Evolutionary conservation across 2,113 vertebrate genomes (phyloP).

Genomic region (Gambusia holbrooki): DNA sequence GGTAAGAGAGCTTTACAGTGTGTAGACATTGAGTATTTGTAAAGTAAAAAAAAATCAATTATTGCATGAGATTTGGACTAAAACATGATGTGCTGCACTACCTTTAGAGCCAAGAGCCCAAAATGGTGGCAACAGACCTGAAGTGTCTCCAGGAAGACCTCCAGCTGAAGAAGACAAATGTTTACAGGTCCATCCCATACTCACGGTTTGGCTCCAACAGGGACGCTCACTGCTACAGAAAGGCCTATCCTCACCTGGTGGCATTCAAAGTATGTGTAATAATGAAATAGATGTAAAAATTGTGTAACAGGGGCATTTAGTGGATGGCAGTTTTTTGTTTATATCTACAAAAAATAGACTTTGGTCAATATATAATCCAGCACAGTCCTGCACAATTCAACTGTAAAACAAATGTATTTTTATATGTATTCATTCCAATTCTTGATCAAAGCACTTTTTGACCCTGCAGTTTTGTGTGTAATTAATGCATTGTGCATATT

Average conservation of each 20-base stretch:
- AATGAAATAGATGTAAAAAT: too few relatives aligned
- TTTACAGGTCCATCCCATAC: constrained; percentile 80
- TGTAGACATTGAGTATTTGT: neutral
- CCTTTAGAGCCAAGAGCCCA: constrained; percentile 59
- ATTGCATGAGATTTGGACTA: neutral
- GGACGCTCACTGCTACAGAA: constrained; percentile 80
- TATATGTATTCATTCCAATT: too few relatives aligned
- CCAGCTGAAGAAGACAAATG: constrained; percentile 75
- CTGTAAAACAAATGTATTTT: too few relatives aligned
- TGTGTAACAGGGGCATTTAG: constrained; percentile 11
- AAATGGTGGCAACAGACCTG: constrained; percentile 54
- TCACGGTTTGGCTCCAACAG: constrained; percentile 79
- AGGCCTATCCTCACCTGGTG: constrained; percentile 77
- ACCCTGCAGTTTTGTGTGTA: too few relatives aligned
- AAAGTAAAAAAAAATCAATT: neutral
- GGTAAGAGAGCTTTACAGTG: constrained; percentile 47
- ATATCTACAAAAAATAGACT: too few relatives aligned
- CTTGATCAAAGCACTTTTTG: too few relatives aligned
- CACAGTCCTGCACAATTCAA: too few relatives aligned
- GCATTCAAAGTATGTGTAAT: constrained; percentile 73
- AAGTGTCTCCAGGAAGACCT: constrained; percentile 77
- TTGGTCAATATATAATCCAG: too few relatives aligned
- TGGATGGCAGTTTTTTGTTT: too few relatives aligned
- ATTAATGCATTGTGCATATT: too few relatives aligned
- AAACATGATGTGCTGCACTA: neutral